These are phyloP conservation scores for Geotrypetes seraphini DNA, from an alignment of 2,797 vertebrate genomes.

Conservation along the genomic window DNA sequence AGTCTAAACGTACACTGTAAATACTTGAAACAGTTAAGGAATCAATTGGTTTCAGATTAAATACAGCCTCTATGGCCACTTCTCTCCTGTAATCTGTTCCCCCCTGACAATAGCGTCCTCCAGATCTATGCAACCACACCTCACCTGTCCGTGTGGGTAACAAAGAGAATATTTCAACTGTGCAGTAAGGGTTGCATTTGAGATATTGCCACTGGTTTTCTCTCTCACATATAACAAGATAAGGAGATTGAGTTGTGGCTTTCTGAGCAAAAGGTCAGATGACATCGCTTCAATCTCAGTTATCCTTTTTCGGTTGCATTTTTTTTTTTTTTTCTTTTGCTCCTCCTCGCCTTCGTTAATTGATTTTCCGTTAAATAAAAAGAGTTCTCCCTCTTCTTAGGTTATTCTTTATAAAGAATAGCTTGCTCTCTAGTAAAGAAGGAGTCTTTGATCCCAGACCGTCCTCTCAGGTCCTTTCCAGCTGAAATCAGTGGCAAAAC, in stretches of 20 bases:
- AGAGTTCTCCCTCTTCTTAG: slow-evolving; percentile 53
- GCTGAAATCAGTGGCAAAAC: slow-evolving; percentile 57
- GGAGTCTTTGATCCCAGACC: slow-evolving; percentile 45
- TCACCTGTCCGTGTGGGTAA: slow-evolving; percentile 53
- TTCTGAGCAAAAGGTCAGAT: slow-evolving; percentile 4
- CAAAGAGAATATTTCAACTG: slow-evolving; percentile 25
- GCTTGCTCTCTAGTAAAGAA: slow-evolving; percentile 57
- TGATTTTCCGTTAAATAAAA: slow-evolving; percentile 48
- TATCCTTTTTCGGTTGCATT: slow-evolving; percentile 21
- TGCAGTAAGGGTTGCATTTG: slow-evolving; percentile 9
- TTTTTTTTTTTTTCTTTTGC: slow-evolving; percentile 3
- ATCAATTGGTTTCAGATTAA: slow-evolving; percentile 81
- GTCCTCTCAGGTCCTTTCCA: slow-evolving; percentile 51
- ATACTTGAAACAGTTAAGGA: slow-evolving; percentile 67
- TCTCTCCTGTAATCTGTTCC: slow-evolving; percentile 59
- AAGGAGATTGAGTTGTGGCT: slow-evolving; percentile 11
- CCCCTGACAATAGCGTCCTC: slow-evolving; percentile 57
- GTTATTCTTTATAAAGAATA: slow-evolving; percentile 58
- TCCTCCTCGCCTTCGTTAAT: slow-evolving; percentile 47
- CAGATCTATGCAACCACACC: slow-evolving; percentile 54
- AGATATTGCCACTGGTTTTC: slow-evolving; percentile 19
- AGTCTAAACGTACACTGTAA: slow-evolving; percentile 43
- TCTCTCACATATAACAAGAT: background rate
- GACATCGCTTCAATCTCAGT: background rate
- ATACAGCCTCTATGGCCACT: slow-evolving; percentile 61